phyloP scores from a whole-genome alignment of 2,113 vertebrate genomes.

The Odocoileus virginianus region DNA sequence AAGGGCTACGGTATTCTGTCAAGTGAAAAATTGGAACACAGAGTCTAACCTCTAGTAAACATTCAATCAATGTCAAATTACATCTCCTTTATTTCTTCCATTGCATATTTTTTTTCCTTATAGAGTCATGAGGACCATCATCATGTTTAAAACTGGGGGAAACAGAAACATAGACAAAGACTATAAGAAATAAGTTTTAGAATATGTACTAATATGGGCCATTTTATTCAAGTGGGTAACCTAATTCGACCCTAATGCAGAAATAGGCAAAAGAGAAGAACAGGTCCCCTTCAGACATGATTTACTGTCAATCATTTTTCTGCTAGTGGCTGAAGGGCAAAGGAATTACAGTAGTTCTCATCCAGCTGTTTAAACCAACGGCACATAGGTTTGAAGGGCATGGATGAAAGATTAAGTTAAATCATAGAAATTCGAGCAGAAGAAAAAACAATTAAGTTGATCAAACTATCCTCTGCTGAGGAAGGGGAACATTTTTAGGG shows the following conservation, averaged over 20 bases:
- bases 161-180: neutral
- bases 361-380: constrained; percentile 58
- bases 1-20: neutral
- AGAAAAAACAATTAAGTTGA: constrained; percentile 50
- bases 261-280: constrained; percentile 3
- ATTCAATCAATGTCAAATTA: neutral
- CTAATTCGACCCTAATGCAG: neutral
- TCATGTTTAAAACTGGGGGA: neutral
- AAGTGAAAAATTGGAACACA: neutral
- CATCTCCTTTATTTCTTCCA: neutral
- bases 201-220: neutral
- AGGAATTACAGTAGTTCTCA: constrained; percentile 42
- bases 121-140: neutral
- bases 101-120: neutral
- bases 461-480: neutral
- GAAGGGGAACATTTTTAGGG: neutral
- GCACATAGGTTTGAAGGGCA: constrained; percentile 53
- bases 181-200: neutral
- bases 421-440: constrained; percentile 53
- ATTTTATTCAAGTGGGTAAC: constrained; percentile 33
- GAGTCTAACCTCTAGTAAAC: neutral
- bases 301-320: constrained; percentile 62
- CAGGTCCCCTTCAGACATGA: constrained; percentile 50
- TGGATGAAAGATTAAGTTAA: constrained; percentile 55
- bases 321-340: constrained; percentile 45